Conservation (phyloP, 1,140 invertebrate species). For the Brachionus calyciflorus region DNA sequence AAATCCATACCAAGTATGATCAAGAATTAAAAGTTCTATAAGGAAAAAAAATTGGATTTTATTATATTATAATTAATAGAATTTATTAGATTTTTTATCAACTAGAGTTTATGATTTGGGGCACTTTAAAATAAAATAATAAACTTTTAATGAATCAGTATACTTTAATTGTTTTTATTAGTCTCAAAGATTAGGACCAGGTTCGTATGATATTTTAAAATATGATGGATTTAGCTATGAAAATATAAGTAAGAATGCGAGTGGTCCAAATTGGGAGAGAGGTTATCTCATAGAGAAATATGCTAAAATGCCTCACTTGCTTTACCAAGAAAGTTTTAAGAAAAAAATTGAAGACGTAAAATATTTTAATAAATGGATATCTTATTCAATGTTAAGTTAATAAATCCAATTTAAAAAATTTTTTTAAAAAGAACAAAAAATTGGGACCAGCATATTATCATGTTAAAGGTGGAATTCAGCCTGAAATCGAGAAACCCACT, state of each 20-base stretch:
- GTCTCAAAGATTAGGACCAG: slow-evolving; percentile 22
- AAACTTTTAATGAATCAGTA: no score
- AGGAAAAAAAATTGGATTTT: no score
- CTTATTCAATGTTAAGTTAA: background rate
- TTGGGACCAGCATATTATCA: slow-evolving; percentile 40
- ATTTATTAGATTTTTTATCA: slow-evolving; percentile 9
- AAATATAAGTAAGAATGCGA: slow-evolving; percentile 1
- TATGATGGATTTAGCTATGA: slow-evolving; percentile 43
- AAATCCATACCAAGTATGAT: no score
- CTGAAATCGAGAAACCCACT: background rate
- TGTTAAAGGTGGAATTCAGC: slow-evolving; percentile 1
- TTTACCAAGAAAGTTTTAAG: slow-evolving; percentile 39
- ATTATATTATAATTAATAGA: no score
- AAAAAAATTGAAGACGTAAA: slow-evolving; percentile 34
- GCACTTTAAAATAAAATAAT: no score
- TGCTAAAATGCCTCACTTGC: slow-evolving; percentile 40
- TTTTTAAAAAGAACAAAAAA: slow-evolving; percentile 16
- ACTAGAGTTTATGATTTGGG: no score
- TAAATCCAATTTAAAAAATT: background rate
- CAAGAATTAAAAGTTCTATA: no score
- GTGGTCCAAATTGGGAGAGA: slow-evolving; percentile 46
- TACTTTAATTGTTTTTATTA: no score
- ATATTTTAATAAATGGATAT: no score
- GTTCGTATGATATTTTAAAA: slow-evolving; percentile 35
- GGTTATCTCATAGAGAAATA: slow-evolving; percentile 10